A percentile compares a stretch with the other conserved stretches of the same genome.
Evolutionary conservation across 2,888 invertebrate genomes (phyloP).

Genomic region (Archips xylosteana): DNA sequence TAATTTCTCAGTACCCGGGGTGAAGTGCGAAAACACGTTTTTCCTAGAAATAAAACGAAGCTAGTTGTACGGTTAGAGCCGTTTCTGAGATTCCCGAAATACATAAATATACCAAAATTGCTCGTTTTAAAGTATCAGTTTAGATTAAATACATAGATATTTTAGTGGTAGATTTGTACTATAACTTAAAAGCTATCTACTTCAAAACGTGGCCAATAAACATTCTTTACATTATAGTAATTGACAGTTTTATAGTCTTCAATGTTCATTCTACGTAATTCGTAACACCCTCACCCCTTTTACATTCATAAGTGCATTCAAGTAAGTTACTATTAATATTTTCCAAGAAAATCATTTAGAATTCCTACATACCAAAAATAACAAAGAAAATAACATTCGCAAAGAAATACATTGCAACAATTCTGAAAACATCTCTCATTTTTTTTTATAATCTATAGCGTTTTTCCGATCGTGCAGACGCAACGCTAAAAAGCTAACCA

Average conservation of each 20-base stretch:
- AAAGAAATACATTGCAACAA: constrained; percentile 22
- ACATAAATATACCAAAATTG: too few relatives aligned
- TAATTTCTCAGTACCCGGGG: too few relatives aligned
- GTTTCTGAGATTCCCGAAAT: too few relatives aligned
- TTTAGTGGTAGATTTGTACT: too few relatives aligned
- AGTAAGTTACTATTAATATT: not conserved
- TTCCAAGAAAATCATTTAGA: not conserved
- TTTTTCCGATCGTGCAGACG: constrained; percentile 59
- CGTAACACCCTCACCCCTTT: not conserved
- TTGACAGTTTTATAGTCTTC: not conserved
- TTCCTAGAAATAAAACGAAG: too few relatives aligned
- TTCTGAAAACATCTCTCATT: constrained; percentile 22
- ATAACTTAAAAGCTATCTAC: not conserved
- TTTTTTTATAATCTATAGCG: constrained; percentile 51
- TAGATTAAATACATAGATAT: too few relatives aligned
- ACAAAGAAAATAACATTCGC: not conserved
- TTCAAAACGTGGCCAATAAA: not conserved
- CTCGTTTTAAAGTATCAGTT: too few relatives aligned
- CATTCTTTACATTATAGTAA: not conserved
- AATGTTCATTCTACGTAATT: not conserved
- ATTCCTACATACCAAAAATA: not conserved
- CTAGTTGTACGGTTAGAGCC: too few relatives aligned
- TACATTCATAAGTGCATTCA: not conserved
- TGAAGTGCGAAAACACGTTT: too few relatives aligned
- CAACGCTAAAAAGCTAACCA: constrained; percentile 46